Evolutionary conservation across 2,888 invertebrate species (phyloP).

Genomic region (Dexiosoma caninum): DNA sequence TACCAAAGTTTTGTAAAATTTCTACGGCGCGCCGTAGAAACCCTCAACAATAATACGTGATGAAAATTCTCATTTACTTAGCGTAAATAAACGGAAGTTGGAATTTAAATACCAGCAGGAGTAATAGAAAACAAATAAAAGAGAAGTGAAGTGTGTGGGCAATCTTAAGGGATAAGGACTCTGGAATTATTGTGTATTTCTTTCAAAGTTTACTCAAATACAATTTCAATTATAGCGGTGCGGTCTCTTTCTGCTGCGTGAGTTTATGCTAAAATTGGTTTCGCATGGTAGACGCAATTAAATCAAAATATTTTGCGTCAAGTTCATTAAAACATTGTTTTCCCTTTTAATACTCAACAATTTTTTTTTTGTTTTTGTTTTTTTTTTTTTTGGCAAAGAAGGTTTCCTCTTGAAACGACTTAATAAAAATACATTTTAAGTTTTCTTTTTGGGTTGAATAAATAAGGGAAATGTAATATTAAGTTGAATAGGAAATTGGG

Average conservation of each 20-base stretch:
- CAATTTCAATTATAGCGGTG: conserved; percentile 30
- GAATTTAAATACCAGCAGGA: conserved; percentile 29
- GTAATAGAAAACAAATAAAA: not conserved
- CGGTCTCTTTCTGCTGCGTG: conserved; percentile 2
- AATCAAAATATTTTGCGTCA: conserved; percentile 66
- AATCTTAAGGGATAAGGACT: conserved; percentile 3
- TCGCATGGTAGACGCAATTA: conserved; percentile 67
- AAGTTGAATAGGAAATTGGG: conserved; percentile 54
- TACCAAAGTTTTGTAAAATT: not conserved
- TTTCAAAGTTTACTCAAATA: not conserved
- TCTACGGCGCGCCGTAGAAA: not conserved
- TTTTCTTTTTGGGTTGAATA: conserved; percentile 3
- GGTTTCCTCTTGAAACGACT: conserved; percentile 1
- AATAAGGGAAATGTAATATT: conserved; percentile 43
- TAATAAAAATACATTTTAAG: conserved; percentile 14
- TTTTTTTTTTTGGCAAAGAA: not conserved
- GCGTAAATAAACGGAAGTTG: conserved; percentile 44
- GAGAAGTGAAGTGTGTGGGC: not conserved
- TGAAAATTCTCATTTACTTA: conserved; percentile 13
- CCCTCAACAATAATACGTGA: no score
- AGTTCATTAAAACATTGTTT: conserved; percentile 65
- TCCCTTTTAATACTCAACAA: not conserved
- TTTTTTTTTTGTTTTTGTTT: conserved; percentile 3
- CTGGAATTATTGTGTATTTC: not conserved
- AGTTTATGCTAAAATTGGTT: conserved; percentile 40